phyloP scores from a whole-genome alignment of 2,888 invertebrate genomes.

The Ceraclea dissimilis region DNA sequence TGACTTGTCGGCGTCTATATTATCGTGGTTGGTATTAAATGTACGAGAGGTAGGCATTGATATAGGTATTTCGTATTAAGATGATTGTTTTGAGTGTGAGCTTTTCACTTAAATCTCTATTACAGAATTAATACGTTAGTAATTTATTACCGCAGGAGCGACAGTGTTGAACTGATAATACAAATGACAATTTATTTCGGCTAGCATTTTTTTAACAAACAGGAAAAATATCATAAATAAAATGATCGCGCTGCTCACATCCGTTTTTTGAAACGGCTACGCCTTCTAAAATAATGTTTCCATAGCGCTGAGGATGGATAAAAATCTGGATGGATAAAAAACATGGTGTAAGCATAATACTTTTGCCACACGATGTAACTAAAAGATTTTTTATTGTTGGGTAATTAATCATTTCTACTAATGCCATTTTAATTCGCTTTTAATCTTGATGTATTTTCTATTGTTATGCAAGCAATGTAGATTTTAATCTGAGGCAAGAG shows the following conservation, averaged over 20 bases:
- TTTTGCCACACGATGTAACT: neutral
- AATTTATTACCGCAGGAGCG: too few relatives aligned
- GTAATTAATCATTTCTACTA: neutral
- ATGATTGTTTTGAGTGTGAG: too few relatives aligned
- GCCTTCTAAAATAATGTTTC: neutral
- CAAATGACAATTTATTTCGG: neutral
- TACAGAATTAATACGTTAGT: too few relatives aligned
- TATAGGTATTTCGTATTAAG: too few relatives aligned
- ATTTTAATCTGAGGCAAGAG: too few relatives aligned
- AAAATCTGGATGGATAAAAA: neutral
- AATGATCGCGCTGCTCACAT: conserved; percentile 13
- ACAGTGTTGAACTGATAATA: neutral
- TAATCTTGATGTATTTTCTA: neutral
- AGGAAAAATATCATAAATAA: conserved; percentile 26
- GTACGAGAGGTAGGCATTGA: too few relatives aligned
- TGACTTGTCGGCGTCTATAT: too few relatives aligned
- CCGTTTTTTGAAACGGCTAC: neutral
- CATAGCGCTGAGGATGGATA: neutral
- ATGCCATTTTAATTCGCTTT: neutral
- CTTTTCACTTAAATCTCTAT: too few relatives aligned
- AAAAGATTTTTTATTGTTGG: neutral
- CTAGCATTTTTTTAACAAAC: conserved; percentile 20
- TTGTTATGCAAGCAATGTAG: too few relatives aligned
- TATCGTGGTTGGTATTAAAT: too few relatives aligned
- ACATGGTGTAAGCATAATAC: neutral